These are phyloP conservation scores for Bucorvus abyssinicus DNA, from an alignment of 2,797 vertebrate genomes.

Conservation along the genomic window DNA sequence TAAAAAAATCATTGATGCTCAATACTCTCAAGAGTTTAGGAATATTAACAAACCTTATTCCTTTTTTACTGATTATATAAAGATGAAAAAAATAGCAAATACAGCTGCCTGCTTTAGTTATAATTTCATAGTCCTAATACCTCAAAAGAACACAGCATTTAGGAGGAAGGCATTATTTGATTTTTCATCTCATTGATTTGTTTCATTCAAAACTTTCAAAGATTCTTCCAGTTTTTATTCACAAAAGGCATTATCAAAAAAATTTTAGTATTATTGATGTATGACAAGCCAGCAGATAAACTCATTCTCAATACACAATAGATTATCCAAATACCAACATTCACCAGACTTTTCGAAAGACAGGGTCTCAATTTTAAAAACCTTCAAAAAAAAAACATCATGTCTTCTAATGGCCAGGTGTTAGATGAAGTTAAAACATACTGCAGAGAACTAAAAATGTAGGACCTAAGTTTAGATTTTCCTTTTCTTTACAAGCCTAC, in stretches of 20 bases:
- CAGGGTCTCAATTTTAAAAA: neutral
- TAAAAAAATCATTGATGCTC: neutral
- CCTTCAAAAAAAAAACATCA: neutral
- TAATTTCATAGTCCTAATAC: neutral
- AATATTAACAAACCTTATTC: neutral
- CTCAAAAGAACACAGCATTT: neutral
- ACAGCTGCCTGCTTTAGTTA: neutral
- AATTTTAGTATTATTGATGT: neutral
- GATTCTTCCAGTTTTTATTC: neutral
- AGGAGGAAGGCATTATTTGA: neutral
- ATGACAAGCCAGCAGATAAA: neutral
- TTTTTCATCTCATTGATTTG: neutral
- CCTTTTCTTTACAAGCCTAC: neutral
- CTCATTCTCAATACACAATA: neutral
- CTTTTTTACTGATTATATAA: neutral
- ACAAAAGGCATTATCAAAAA: neutral
- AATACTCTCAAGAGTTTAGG: neutral
- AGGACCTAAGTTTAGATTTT: neutral
- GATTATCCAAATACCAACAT: neutral
- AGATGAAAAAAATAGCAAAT: neutral
- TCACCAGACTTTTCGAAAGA: neutral
- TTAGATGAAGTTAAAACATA: neutral
- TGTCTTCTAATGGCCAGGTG: neutral
- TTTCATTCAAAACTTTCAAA: neutral
- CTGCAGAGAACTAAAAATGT: neutral